Conservation (phyloP, 2,113 vertebrate species). For the Macquaria australasica region DNA sequence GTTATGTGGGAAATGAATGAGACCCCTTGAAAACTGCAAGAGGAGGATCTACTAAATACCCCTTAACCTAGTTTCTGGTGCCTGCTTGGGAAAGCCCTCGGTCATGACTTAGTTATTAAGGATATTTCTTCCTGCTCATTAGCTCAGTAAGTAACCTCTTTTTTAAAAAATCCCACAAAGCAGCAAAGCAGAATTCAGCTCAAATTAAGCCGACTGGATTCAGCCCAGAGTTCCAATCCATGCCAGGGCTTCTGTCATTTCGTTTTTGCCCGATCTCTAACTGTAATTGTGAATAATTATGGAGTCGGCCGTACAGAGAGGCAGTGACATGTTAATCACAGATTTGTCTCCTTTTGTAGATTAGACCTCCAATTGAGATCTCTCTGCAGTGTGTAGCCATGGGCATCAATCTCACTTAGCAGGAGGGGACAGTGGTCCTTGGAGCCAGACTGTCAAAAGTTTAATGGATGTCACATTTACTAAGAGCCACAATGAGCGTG, state of each 20-base stretch:
- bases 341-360: conserved; percentile 78
- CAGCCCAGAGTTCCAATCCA: conserved; percentile 64
- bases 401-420: conserved; percentile 81
- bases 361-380: conserved; percentile 73
- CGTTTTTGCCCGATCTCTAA: conserved; percentile 74
- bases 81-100: conserved; percentile 50
- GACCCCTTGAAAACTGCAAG: conserved; percentile 64
- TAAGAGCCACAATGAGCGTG: conserved; percentile 65
- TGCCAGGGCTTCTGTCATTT: conserved; percentile 71
- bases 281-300: conserved; percentile 81
- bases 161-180: conserved; percentile 63
- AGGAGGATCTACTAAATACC: conserved; percentile 51
- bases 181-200: conserved; percentile 61
- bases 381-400: conserved; percentile 68
- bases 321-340: conserved; percentile 82
- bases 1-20: conserved; percentile 66
- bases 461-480: conserved; percentile 80
- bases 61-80: conserved; percentile 64
- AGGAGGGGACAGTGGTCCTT: conserved; percentile 70
- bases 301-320: conserved; percentile 51
- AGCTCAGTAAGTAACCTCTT: conserved; percentile 71
- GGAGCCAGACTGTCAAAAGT: conserved; percentile 75
- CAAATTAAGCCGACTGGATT: conserved; percentile 69
- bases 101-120: conserved; percentile 55
- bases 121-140: conserved; percentile 64